Evolutionary conservation across 2,888 invertebrate species (phyloP), one percentile per base, ranked within the genome.

Genomic region (Salpingus planirostris): DNA sequence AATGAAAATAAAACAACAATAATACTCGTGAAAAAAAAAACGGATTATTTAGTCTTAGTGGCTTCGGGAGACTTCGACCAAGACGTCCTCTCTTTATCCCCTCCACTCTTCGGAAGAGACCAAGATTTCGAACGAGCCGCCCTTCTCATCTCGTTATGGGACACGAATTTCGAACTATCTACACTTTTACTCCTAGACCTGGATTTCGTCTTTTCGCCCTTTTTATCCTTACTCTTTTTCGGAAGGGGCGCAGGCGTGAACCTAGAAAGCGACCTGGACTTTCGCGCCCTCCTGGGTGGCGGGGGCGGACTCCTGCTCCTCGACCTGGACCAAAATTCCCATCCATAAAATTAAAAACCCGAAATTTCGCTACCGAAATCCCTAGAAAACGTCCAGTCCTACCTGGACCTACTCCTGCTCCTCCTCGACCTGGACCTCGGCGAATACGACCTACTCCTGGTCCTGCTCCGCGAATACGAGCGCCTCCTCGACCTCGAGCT

Each of bases 41-140:
- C n/a, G n/a, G n/a, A n/a, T n/a, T n/a, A n/a, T n/a, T n/a, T n/a
- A n/a, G n/a, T n/a, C n/a, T n/a, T n/a, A n/a, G n/a, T n/a, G n/a
- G n/a, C n/a, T n/a, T 18, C 18, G 23, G 70, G 71, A 30, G 69
- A 68, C 40, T 66, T 69, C 0, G 75, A 73, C 74, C 76, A 74
- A 0, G 72, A 72, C 27, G 24, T 21, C 27, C 18, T 13, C 18
- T n/a, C 11, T 11, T 21, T 49, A 5, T 23, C 48, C 23, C 49
- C 46, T 34, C 65, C 44, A 6, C 71, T 70, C 40, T 66, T 71
- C 1, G 74, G 74, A 27, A 73, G 53, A 0, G 78, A 78, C 76
- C 78, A 77, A 10, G 77, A 76, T 42, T 71, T 73, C 2, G 42
- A 36, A 14, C 29, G 30, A 7, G 24, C 55, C 27, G 24, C 55